These are phyloP conservation scores for Galagoides demidoff DNA, from an alignment of 2,797 vertebrate species.

Conservation along the genomic window DNA sequence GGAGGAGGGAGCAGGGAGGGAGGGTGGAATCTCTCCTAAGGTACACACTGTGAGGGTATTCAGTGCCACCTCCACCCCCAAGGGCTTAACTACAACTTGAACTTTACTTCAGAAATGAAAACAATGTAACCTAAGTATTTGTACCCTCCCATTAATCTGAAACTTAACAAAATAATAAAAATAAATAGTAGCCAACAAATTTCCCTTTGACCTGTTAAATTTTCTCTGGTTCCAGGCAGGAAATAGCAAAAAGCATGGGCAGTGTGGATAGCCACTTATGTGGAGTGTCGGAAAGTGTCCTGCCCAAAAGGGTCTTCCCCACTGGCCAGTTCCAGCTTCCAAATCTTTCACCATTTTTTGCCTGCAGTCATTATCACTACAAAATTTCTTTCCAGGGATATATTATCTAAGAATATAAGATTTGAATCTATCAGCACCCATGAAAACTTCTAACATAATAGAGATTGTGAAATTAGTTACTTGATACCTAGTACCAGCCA, in stretches of 20 bases:
- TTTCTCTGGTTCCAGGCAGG: not conserved
- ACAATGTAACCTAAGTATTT: no score
- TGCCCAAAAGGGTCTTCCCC: not conserved
- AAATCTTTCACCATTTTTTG: not conserved
- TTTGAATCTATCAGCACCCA: not conserved
- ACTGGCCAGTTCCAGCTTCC: not conserved
- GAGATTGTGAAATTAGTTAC: not conserved
- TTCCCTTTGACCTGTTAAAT: not conserved
- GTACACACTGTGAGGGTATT: no score
- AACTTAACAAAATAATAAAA: no score
- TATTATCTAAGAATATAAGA: constrained; percentile 1
- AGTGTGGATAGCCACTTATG: not conserved
- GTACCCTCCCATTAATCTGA: no score
- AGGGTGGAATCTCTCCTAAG: no score
- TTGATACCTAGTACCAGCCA: not conserved
- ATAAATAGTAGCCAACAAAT: not conserved
- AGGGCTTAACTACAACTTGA: no score
- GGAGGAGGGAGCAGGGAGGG: no score
- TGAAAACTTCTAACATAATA: not conserved
- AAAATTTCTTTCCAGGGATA: not conserved
- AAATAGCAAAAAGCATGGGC: not conserved
- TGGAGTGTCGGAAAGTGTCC: not conserved
- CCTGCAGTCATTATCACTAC: not conserved
- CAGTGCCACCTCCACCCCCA: no score
- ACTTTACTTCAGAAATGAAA: no score